phyloP scores from a whole-genome alignment of 2,797 vertebrate species.

The Gallinago nigripennis region DNA sequence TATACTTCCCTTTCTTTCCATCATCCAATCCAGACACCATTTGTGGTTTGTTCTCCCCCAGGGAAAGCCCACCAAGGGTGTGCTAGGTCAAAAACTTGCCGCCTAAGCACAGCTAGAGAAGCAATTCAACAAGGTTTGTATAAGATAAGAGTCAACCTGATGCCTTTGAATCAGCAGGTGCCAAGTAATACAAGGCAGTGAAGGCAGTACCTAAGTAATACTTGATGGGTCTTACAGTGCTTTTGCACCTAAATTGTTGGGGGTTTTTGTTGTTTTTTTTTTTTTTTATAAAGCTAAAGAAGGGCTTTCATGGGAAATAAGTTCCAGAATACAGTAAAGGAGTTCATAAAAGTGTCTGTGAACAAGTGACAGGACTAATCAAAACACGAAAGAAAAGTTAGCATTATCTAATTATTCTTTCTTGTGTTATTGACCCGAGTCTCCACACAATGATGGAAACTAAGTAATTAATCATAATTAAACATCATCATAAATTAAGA shows the following conservation, averaged over 20 bases:
- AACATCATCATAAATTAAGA: neutral
- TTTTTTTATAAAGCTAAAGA: neutral
- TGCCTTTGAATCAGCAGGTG: neutral
- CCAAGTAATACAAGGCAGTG: rapidly evolving
- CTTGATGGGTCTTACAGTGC: neutral
- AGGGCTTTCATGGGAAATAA: neutral
- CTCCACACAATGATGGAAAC: neutral
- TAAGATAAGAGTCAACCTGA: neutral
- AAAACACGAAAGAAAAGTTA: neutral
- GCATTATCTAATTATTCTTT: neutral
- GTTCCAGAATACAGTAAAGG: neutral
- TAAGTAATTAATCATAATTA: neutral
- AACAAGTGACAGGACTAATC: neutral
- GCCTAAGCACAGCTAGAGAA: neutral
- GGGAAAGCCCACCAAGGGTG: neutral
- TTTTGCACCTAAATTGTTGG: neutral
- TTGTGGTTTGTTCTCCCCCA: neutral
- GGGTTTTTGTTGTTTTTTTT: neutral
- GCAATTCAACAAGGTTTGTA: neutral
- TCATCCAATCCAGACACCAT: rapidly evolving
- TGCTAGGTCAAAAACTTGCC: too few species aligned
- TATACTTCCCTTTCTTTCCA: neutral
- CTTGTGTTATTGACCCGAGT: neutral
- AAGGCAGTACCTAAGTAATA: neutral
- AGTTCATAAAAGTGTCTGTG: neutral